Percentiles rank a stretch among this genome's conserved stretches.
Conservation (phyloP, 2,113 vertebrate genomes). For the Sorex fumeus region DNA sequence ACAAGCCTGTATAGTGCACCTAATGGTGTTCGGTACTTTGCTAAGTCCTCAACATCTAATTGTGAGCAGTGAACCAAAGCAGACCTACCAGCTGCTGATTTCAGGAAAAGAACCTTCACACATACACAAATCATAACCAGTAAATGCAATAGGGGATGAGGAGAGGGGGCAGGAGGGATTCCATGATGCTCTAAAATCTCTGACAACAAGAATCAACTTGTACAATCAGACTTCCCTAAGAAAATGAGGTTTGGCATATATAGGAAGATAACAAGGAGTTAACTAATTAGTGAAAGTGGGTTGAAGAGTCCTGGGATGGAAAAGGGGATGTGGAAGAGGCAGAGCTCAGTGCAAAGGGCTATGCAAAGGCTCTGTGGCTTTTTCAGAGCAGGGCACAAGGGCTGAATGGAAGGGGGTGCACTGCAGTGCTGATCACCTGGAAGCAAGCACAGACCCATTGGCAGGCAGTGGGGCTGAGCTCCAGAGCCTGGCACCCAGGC, state of each 20-base stretch:
- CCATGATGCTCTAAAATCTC: not conserved
- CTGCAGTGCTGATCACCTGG: too few relatives aligned
- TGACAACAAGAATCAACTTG: not conserved
- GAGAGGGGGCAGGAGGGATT: not conserved
- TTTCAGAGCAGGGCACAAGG: not conserved
- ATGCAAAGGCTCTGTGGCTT: not conserved
- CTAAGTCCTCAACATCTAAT: not conserved
- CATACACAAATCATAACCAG: constrained; percentile 6
- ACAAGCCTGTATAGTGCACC: not conserved
- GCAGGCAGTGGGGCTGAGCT: too few relatives aligned
- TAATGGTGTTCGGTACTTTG: not conserved
- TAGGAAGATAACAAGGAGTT: not conserved
- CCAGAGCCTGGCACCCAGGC: too few relatives aligned
- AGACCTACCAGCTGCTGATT: not conserved
- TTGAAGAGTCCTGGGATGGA: not conserved
- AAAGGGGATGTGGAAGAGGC: not conserved
- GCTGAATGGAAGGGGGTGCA: too few relatives aligned
- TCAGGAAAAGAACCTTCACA: constrained; percentile 9
- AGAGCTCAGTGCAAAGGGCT: not conserved
- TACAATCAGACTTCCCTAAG: not conserved
- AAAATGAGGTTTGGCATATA: not conserved
- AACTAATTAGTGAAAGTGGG: not conserved
- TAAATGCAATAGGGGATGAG: not conserved
- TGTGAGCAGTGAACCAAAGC: not conserved
- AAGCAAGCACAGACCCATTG: too few relatives aligned